These are phyloP conservation scores for Emmelina monodactyla DNA, from an alignment of 2,888 invertebrate genomes.

Conservation along the genomic window DNA sequence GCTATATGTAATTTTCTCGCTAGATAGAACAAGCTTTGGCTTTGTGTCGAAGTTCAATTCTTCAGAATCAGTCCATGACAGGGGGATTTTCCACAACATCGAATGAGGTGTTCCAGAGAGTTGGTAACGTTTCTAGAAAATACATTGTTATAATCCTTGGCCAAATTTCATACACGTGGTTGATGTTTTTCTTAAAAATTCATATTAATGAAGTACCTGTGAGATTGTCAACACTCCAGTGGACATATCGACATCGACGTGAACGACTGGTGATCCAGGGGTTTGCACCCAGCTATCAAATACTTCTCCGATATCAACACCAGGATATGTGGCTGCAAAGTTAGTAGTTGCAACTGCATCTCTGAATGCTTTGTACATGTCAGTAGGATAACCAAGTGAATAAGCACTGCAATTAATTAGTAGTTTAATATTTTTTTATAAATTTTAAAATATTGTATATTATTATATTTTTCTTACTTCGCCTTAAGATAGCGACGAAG, in stretches of 20 bases:
- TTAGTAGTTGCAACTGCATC: conserved; percentile 27
- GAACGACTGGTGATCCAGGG: conserved; percentile 67
- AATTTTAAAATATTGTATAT: conserved; percentile 4
- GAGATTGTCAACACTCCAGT: conserved; percentile 31
- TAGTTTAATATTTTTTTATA: too few relatives aligned
- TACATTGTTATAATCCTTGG: not conserved
- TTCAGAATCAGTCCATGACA: conserved; percentile 45
- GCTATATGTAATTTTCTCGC: conserved; percentile 17
- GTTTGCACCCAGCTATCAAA: conserved; percentile 70
- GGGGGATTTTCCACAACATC: conserved; percentile 44
- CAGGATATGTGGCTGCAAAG: conserved; percentile 24
- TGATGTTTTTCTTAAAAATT: too few relatives aligned
- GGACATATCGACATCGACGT: conserved; percentile 42
- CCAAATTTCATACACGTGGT: too few relatives aligned
- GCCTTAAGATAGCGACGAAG: conserved; percentile 63
- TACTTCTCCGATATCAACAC: conserved; percentile 38
- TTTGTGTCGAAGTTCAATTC: conserved; percentile 40
- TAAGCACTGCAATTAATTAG: conserved; percentile 40
- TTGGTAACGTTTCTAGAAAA: conserved; percentile 37
- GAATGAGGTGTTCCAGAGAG: conserved; percentile 23
- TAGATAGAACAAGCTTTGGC: conserved; percentile 32
- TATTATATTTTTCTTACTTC: conserved; percentile 43
- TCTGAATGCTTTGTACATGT: conserved; percentile 41
- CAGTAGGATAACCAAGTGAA: conserved; percentile 34
- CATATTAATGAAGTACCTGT: conserved; percentile 31